Evolutionary conservation across 2,113 vertebrate species (phyloP).

Genomic region (Scomber japonicus): DNA sequence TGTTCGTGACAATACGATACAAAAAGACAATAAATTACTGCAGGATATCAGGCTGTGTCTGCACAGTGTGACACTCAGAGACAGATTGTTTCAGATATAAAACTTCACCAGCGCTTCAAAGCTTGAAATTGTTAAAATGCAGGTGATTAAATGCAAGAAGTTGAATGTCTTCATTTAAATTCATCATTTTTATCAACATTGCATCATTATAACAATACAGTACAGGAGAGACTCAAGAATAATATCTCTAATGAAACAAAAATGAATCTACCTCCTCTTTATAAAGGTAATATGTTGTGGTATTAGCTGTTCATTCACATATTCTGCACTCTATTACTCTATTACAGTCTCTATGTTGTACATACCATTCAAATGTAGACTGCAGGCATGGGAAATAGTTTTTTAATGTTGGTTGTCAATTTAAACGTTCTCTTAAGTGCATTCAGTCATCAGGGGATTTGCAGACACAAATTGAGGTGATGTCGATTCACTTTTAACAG

Average conservation of each 20-base stretch:
- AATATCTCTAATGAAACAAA: slow-evolving; percentile 39
- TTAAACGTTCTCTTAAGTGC: slow-evolving; percentile 32
- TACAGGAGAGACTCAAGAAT: slow-evolving; percentile 3
- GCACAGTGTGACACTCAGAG: slow-evolving; percentile 13
- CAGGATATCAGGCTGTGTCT: slow-evolving; percentile 14
- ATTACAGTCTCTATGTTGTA: slow-evolving; percentile 20
- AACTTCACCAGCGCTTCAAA: not conserved
- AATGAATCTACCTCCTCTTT: not conserved
- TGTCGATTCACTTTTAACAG: slow-evolving; percentile 53
- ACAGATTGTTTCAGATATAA: slow-evolving; percentile 4
- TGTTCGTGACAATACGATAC: slow-evolving; percentile 42
- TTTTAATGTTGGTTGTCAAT: slow-evolving; percentile 46
- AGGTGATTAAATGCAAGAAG: not conserved
- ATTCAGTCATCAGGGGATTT: slow-evolving; percentile 35
- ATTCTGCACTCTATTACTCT: slow-evolving; percentile 12
- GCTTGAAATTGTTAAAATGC: not conserved
- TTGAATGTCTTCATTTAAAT: slow-evolving; percentile 12
- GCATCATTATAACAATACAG: not conserved
- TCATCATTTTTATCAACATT: slow-evolving; percentile 21
- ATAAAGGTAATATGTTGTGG: slow-evolving; percentile 21
- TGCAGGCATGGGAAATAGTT: slow-evolving; percentile 16
- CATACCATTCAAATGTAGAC: slow-evolving; percentile 12
- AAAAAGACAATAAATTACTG: slow-evolving; percentile 12
- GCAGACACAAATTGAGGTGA: slow-evolving; percentile 55
- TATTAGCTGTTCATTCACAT: slow-evolving; percentile 28